A percentile compares a stretch with the other conserved stretches of the same genome.
Evolutionary conservation across 1,140 invertebrate genomes (phyloP).

Genomic region (Frieseomelitta varia): DNA sequence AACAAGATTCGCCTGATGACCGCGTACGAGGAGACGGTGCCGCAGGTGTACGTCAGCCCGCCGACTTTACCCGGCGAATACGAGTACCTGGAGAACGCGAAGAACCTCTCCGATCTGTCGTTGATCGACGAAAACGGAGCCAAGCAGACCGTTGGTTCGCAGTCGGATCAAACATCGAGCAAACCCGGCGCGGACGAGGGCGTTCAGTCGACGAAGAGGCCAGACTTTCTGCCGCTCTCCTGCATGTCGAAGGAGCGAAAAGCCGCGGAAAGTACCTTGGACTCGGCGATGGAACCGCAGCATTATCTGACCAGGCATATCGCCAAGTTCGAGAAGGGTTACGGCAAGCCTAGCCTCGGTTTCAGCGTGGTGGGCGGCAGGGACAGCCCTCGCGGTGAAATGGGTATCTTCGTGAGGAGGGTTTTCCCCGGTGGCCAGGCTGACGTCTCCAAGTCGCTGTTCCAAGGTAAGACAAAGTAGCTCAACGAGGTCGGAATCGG

Average conservation of each 20-base stretch:
- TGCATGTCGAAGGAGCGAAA: slow-evolving; percentile 68
- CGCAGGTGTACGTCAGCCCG: slow-evolving; percentile 73
- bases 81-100: slow-evolving; percentile 75
- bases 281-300: slow-evolving; percentile 81
- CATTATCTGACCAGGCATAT: slow-evolving; percentile 79
- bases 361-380: slow-evolving; percentile 90
- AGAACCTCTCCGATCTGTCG: slow-evolving; percentile 74
- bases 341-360: slow-evolving; percentile 86
- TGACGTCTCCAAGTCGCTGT: slow-evolving; percentile 86
- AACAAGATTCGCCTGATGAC: slow-evolving; percentile 76
- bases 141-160: slow-evolving; percentile 44
- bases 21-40: slow-evolving; percentile 78
- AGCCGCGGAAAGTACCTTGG: slow-evolving; percentile 50
- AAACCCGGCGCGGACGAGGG: slow-evolving; percentile 8
- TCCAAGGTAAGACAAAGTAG: slow-evolving; percentile 84
- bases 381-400: slow-evolving; percentile 87
- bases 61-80: slow-evolving; percentile 60
- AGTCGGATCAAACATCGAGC: slow-evolving; percentile 12
- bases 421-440: slow-evolving; percentile 88
- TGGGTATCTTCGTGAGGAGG: slow-evolving; percentile 89
- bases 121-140: slow-evolving; percentile 65
- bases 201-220: slow-evolving; percentile 68
- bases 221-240: slow-evolving; percentile 75
- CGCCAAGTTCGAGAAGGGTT: slow-evolving; percentile 85
- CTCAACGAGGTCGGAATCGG: neutral